A percentile compares a stretch with the other conserved stretches of the same genome.
Conservation (phyloP, 2,113 vertebrate species). For the Phocoena phocoena region DNA sequence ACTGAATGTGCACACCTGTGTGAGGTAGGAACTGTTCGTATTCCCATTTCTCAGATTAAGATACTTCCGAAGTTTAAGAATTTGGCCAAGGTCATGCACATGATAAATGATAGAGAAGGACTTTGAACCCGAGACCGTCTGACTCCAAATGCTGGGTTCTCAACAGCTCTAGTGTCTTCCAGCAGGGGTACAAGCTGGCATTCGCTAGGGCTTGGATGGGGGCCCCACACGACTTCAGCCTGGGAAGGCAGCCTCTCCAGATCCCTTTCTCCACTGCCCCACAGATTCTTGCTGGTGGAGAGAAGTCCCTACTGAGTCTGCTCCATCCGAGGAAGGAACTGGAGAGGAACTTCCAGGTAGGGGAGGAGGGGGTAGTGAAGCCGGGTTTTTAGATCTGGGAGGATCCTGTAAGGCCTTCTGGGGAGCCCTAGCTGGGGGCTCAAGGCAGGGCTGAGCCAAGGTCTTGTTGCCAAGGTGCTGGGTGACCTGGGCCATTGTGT, state of each 20-base stretch:
- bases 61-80: not conserved
- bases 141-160: not conserved
- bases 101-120: not conserved
- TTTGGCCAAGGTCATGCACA: not conserved
- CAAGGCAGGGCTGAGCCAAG: not conserved
- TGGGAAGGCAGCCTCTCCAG: not conserved
- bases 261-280: too few species aligned
- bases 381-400: not conserved
- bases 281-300: accelerated
- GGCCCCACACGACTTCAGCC: not conserved
- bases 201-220: not conserved
- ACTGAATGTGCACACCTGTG: accelerated
- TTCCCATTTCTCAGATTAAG: not conserved
- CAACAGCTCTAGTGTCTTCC: not conserved
- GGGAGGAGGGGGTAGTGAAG: not conserved
- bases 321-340: not conserved
- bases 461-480: not conserved
- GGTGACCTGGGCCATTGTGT: accelerated
- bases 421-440: not conserved
- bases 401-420: not conserved
- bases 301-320: not conserved
- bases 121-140: not conserved
- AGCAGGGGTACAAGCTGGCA: not conserved
- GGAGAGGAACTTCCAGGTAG: not conserved
- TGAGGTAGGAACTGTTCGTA: not conserved